phyloP scores from a whole-genome alignment of 2,888 invertebrate species.

The Oxyteleia sp. region DNA sequence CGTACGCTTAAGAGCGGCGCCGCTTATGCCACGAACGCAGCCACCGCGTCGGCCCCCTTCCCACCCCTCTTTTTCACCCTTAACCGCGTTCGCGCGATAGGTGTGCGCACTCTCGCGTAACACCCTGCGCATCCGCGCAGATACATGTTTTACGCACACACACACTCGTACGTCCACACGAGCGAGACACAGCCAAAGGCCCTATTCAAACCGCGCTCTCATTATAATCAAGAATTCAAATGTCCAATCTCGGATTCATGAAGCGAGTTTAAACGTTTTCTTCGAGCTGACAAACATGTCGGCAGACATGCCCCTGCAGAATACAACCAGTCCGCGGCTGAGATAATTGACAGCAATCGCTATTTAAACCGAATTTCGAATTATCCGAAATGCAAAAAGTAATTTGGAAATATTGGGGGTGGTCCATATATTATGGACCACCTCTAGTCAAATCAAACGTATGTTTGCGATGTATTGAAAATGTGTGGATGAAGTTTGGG shows the following conservation, averaged over 20 bases:
- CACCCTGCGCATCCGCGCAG: conserved; percentile 46
- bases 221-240: conserved; percentile 51
- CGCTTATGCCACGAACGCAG: conserved; percentile 75
- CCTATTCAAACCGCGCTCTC: conserved; percentile 43
- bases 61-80: conserved; percentile 69
- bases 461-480: no score
- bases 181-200: no score
- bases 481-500: no score
- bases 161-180: conserved; percentile 14
- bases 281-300: conserved; percentile 30
- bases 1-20: conserved; percentile 78
- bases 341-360: conserved; percentile 21
- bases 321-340: not conserved
- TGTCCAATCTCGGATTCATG: conserved; percentile 49
- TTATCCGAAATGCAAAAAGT: no score
- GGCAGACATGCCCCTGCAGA: not conserved
- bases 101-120: conserved; percentile 58
- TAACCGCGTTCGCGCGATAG: conserved; percentile 70
- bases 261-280: conserved; percentile 36
- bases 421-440: no score
- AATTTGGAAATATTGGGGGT: no score
- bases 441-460: no score
- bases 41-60: conserved; percentile 68
- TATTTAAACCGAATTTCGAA: not conserved
- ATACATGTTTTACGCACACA: not conserved